Conservation (phyloP, 2,797 vertebrate genomes). For the Mus minutoides region DNA sequence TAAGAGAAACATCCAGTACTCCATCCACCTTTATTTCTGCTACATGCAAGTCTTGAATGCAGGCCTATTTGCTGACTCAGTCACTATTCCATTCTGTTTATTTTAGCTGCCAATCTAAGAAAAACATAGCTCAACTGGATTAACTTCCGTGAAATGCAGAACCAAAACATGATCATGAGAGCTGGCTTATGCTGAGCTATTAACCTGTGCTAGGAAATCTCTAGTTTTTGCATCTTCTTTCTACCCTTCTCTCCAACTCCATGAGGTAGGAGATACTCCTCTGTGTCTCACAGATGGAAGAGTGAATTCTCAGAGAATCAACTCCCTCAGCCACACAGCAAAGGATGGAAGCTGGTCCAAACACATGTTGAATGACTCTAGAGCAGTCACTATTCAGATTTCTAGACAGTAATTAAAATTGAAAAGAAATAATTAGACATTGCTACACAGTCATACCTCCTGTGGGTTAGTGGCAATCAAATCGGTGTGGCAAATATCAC, state of each 20-base stretch:
- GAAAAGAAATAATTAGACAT: neutral
- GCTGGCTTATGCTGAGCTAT: neutral
- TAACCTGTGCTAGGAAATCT: neutral
- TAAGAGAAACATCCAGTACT: neutral
- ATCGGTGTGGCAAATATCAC: neutral
- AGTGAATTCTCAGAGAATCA: neutral
- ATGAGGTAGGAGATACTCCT: neutral
- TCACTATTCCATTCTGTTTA: neutral
- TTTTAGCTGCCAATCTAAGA: neutral
- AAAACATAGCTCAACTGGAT: neutral
- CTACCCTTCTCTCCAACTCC: neutral
- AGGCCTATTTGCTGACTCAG: neutral
- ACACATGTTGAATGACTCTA: neutral
- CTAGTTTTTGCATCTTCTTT: neutral
- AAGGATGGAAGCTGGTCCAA: neutral
- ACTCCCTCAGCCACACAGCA: neutral
- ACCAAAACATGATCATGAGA: neutral
- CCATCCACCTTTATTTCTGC: neutral
- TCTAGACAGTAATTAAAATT: neutral
- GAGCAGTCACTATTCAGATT: neutral
- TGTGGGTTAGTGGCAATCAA: neutral
- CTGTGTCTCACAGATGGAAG: neutral
- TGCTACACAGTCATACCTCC: neutral
- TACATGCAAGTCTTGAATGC: neutral
- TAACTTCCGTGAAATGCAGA: neutral